A percentile compares a stretch with the other conserved stretches of the same genome.
These are phyloP conservation scores for Onychomys leucogaster DNA, from an alignment of 2,797 vertebrate genomes.

Conservation along the genomic window DNA sequence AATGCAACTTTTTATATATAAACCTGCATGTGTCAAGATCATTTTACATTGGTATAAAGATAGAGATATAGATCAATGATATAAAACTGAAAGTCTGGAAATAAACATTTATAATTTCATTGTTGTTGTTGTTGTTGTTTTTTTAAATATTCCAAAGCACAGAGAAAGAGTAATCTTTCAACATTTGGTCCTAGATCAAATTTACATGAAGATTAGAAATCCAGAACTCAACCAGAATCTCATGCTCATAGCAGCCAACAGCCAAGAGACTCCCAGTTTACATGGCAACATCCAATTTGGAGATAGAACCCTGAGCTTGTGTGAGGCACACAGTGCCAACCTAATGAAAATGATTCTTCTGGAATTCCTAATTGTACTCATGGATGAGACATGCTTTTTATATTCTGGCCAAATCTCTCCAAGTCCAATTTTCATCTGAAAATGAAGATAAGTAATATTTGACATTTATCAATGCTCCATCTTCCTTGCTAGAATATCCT, in stretches of 20 bases:
- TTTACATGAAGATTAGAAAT: neutral
- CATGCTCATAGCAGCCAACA: neutral
- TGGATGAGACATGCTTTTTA: neutral
- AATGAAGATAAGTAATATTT: neutral
- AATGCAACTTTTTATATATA: neutral
- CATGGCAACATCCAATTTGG: neutral
- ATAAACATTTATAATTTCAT: neutral
- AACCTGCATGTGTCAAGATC: neutral
- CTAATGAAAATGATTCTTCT: neutral
- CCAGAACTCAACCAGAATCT: neutral
- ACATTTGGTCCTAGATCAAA: neutral
- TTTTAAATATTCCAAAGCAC: neutral
- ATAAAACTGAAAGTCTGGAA: neutral
- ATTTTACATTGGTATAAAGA: neutral
- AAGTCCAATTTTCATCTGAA: neutral
- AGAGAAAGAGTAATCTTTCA: neutral
- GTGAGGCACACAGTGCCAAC: neutral
- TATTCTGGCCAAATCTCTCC: neutral
- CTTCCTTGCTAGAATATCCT: neutral
- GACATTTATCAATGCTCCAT: neutral
- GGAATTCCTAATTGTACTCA: neutral
- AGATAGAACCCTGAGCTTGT: neutral
- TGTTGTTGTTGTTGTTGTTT: no score
- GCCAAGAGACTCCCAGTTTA: neutral
- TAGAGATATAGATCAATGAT: neutral